Conservation (phyloP, 1,140 invertebrate species). For the Carposina sasakii region DNA sequence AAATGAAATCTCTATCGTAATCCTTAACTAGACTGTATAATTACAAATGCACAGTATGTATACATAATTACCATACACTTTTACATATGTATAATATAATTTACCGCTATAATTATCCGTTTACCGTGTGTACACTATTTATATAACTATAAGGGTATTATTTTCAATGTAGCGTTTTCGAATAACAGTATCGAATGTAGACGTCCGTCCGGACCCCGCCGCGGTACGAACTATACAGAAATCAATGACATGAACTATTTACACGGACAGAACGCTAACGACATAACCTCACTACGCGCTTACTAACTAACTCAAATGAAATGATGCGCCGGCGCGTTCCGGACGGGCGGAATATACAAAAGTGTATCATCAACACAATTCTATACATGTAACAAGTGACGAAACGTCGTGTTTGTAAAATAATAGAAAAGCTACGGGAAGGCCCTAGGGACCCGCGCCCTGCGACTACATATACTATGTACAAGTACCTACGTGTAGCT, state of each 20-base stretch:
- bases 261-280: slow-evolving; percentile 33
- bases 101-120: slow-evolving; percentile 33
- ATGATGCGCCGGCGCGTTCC: slow-evolving; percentile 27
- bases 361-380: slow-evolving; percentile 12
- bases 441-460: too few species aligned
- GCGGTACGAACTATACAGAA: slow-evolving; percentile 24
- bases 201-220: slow-evolving; percentile 20
- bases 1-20: slow-evolving; percentile 57
- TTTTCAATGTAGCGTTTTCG: slow-evolving; percentile 14
- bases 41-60: slow-evolving; percentile 68
- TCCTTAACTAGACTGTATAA: slow-evolving; percentile 59
- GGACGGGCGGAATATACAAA: slow-evolving; percentile 35
- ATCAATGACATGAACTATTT: slow-evolving; percentile 32
- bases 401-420: neutral
- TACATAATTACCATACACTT: slow-evolving; percentile 62
- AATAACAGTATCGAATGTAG: slow-evolving; percentile 11
- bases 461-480: slow-evolving; percentile 40
- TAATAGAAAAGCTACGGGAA: too few species aligned
- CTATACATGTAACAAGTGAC: slow-evolving; percentile 5
- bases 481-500: slow-evolving; percentile 49
- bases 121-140: slow-evolving; percentile 42
- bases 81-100: slow-evolving; percentile 60
- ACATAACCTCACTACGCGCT: slow-evolving; percentile 41
- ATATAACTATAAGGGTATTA: slow-evolving; percentile 20
- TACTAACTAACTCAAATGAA: slow-evolving; percentile 26